Percentiles rank a stretch among this genome's conserved stretches.
Evolutionary conservation across 2,113 vertebrate genomes (phyloP).

Genomic region (Rousettus leschenaultii): DNA sequence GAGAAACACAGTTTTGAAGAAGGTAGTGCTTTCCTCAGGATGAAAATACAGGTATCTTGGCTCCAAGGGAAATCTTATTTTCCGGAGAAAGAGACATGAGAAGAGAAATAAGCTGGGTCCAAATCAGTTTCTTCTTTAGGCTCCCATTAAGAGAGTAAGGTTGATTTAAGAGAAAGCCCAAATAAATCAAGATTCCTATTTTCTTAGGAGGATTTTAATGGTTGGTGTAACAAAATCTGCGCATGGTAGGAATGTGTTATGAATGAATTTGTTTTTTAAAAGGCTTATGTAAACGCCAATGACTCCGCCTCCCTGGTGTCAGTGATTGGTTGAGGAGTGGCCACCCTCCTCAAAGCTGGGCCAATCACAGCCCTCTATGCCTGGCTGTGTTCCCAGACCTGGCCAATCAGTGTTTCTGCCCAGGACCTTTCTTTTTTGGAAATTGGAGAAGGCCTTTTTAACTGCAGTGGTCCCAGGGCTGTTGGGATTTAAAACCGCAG

Average conservation of each 20-base stretch:
- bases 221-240: neutral
- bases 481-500: rapidly evolving
- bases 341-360: neutral
- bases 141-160: neutral
- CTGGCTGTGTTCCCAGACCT: neutral
- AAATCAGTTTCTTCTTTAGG: neutral
- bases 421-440: neutral
- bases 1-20: neutral
- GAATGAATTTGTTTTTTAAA: neutral
- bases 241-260: neutral
- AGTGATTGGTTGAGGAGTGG: neutral
- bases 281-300: too few relatives aligned
- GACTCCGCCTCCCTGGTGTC: neutral
- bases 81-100: neutral
- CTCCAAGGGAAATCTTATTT: neutral
- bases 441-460: neutral
- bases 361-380: neutral
- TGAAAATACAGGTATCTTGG: neutral
- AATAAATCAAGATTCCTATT: neutral
- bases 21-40: neutral
- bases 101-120: too few relatives aligned
- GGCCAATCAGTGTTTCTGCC: neutral
- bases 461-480: neutral
- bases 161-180: neutral
- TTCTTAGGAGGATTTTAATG: neutral